These are phyloP conservation scores for Peromyscus melanophrys DNA, from an alignment of 2,797 vertebrate species.

Conservation along the genomic window DNA sequence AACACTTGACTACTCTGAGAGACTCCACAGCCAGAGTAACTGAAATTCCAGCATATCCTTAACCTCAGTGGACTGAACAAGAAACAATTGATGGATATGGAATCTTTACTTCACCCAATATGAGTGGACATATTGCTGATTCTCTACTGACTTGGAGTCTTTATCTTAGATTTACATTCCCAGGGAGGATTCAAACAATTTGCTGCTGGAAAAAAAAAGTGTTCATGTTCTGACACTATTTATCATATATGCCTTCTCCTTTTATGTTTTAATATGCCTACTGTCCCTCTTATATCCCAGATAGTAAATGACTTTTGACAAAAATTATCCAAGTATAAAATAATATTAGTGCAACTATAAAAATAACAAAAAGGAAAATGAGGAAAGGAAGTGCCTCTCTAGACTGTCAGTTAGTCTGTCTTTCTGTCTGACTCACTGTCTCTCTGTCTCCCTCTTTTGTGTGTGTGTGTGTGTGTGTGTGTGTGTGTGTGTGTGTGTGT, in stretches of 20 bases:
- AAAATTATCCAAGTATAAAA: slow-evolving; percentile 37
- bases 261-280: not conserved
- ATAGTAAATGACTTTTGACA: not conserved
- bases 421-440: not conserved
- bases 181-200: slow-evolving; percentile 22
- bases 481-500: not conserved
- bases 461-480: too few species aligned
- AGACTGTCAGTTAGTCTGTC: too few species aligned
- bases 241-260: not conserved
- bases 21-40: not conserved
- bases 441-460: not conserved
- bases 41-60: not conserved
- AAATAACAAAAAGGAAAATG: not conserved
- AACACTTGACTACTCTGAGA: slow-evolving; percentile 67
- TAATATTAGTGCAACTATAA: not conserved
- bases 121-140: not conserved
- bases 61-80: not conserved
- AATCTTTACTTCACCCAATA: not conserved
- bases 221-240: not conserved
- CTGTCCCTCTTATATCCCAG: not conserved
- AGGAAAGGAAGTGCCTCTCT: not conserved
- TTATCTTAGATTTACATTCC: slow-evolving; percentile 32
- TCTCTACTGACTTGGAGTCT: not conserved
- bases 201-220: not conserved
- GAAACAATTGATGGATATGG: not conserved